Base-by-base conservation (phyloP, 1,140 invertebrate genomes). In the Holcopasites calliopsidis region DNA sequence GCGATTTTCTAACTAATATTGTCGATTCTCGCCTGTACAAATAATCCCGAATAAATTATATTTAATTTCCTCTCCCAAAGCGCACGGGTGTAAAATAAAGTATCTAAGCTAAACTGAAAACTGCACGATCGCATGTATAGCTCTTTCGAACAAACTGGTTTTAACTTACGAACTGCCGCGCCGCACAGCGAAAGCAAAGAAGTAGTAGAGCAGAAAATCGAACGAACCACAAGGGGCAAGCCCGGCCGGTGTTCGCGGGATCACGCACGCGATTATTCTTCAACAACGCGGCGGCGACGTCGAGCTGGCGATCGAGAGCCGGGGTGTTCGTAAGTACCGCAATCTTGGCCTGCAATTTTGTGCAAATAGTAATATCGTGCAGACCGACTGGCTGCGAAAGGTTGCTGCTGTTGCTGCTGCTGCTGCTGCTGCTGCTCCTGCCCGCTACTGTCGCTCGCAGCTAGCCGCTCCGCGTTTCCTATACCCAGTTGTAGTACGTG, bases 301-400 rank as follows among this genome's bases (percentile, higher is more conserved):
- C 64, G 64, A 73, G 79, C 54, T 40, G 65, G 49, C 83, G 86
- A 88, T 87, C 87, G 79, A 83, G 69, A 79, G 66, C 71, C 21
- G 77, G 79, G 69, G 66, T 64, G 79, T 78, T 82, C 81, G 66
- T 88, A 88, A 88, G 85, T 86, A 80, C 76, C 66, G 87, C 86
- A 88, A 87, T 88, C 83, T 87, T 79, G 52, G 62, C 55, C 65
- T 28, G 85, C 88, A 88, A 88, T 88, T 88, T 88, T 88, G 87
- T 88, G 86, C 86, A 88, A 88, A 88, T 88, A 88, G 85, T 88
- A 88, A 88, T 88, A 86, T 88, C 86, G 87, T 88, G 86, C 84
- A 84, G 85, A 87, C 86, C 75, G 69, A 80, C 78, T 83, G 86
- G 84, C 77, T 85, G 79, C 79, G 57, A 65, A 82, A 78, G 60